Percentiles rank a stretch among this genome's conserved stretches.
Evolutionary conservation across 1,140 invertebrate genomes (phyloP).

Genomic region (Cepaea nemoralis): DNA sequence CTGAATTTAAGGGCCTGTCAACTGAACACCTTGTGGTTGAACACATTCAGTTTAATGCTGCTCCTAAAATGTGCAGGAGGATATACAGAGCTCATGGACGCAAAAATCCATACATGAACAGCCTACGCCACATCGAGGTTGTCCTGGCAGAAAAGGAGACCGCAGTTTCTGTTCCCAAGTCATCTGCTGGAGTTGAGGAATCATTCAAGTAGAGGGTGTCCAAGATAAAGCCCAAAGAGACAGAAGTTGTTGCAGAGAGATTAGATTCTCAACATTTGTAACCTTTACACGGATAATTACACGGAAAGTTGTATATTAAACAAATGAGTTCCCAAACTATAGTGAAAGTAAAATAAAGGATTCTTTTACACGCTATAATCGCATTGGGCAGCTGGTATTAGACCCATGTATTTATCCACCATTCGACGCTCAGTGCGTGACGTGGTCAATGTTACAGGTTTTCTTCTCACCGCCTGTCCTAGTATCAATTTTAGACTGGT

Average conservation of each 20-base stretch:
- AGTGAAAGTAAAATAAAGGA: too few relatives aligned
- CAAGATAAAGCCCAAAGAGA: constrained; percentile 72
- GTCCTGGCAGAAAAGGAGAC: constrained; percentile 96
- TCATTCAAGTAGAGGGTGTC: constrained; percentile 75
- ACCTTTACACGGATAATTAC: too few relatives aligned
- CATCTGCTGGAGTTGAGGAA: constrained; percentile 78
- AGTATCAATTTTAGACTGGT: too few relatives aligned
- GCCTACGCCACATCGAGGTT: constrained; percentile 98
- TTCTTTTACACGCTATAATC: too few relatives aligned
- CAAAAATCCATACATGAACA: constrained; percentile 99
- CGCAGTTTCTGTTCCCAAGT: constrained; percentile 83
- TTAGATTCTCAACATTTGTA: too few relatives aligned
- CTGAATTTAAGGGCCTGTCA: constrained; percentile 94
- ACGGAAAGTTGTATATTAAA: too few relatives aligned
- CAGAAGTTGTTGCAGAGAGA: constrained; percentile 72
- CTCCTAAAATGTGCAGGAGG: constrained; percentile 94
- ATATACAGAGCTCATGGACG: constrained; percentile 99
- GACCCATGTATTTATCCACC: too few relatives aligned
- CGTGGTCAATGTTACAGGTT: too few relatives aligned
- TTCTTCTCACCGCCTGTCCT: too few relatives aligned
- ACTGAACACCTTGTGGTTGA: constrained; percentile 97
- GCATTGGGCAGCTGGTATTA: too few relatives aligned
- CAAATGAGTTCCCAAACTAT: too few relatives aligned
- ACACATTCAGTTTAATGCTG: constrained; percentile 98
- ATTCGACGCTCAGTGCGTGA: too few relatives aligned